Evolutionary conservation across 2,113 vertebrate genomes (phyloP).

Genomic region (Rana temporaria): DNA sequence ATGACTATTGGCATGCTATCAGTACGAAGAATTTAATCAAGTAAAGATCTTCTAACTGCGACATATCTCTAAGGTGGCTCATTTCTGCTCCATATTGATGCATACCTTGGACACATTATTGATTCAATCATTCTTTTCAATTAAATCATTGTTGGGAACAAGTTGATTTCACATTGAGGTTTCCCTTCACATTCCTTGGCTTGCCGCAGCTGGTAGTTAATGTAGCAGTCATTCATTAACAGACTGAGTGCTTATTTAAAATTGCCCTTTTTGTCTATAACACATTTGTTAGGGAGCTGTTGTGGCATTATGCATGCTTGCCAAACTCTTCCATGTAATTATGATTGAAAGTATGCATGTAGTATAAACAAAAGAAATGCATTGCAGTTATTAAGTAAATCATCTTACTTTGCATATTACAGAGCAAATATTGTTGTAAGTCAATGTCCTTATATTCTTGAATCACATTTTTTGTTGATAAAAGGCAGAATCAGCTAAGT

Average conservation of each 20-base stretch:
- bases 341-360: conserved; percentile 44
- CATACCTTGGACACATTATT: conserved; percentile 61
- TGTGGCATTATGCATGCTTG: conserved; percentile 59
- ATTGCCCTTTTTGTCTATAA: conserved; percentile 54
- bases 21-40: conserved; percentile 67
- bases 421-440: conserved; percentile 51
- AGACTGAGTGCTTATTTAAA: conserved; percentile 59
- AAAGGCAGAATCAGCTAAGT: conserved; percentile 55
- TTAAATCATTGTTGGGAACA: conserved; percentile 63
- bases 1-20: conserved; percentile 60
- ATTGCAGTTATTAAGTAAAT: conserved; percentile 49
- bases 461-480: conserved; percentile 41
- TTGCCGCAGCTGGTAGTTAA: conserved; percentile 36
- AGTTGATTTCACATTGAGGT: conserved; percentile 48
- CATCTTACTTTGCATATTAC: conserved; percentile 56
- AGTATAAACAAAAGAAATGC: conserved; percentile 56
- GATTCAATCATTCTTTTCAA: conserved; percentile 66
- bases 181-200: conserved; percentile 47
- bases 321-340: conserved; percentile 50
- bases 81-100: conserved; percentile 62
- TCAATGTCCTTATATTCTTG: conserved; percentile 58
- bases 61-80: conserved; percentile 59
- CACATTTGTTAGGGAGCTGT: conserved; percentile 56
- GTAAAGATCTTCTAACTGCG: conserved; percentile 59
- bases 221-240: conserved; percentile 50